A percentile compares a stretch with the other conserved stretches of the same genome.
Evolutionary conservation across 1,140 invertebrate genomes (phyloP).

Genomic region (Capitella teleta): DNA sequence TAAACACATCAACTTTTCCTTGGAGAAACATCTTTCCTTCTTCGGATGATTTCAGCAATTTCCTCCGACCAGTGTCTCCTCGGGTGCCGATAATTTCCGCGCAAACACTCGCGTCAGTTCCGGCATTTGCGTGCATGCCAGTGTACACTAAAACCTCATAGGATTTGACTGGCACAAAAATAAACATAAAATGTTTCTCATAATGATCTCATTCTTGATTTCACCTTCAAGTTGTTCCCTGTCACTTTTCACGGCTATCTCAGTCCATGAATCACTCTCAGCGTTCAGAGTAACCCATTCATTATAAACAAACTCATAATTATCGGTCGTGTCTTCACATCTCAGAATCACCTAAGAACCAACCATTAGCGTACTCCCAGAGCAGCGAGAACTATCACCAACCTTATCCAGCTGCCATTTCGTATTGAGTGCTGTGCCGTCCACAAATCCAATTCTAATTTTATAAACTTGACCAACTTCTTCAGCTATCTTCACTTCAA

Average conservation of each 20-base stretch:
- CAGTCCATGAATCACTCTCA: slow-evolving; percentile 23
- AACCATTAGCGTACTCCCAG: slow-evolving; percentile 22
- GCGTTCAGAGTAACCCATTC: no score
- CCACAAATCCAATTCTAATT: slow-evolving; percentile 29
- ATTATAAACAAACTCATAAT: no score
- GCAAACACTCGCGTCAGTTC: background rate
- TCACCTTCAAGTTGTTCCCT: background rate
- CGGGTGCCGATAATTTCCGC: background rate
- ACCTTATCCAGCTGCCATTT: no score
- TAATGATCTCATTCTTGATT: background rate
- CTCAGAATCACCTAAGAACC: no score
- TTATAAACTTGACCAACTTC: slow-evolving; percentile 28
- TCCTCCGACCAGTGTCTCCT: background rate
- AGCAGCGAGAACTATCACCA: slow-evolving; percentile 19
- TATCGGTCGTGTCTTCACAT: no score
- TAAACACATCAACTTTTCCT: no score
- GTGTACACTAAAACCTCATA: background rate
- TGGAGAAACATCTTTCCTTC: no score
- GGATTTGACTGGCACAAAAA: background rate
- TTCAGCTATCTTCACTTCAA: slow-evolving; percentile 23
- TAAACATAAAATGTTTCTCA: background rate
- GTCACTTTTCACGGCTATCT: slow-evolving; percentile 19
- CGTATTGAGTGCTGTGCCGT: no score
- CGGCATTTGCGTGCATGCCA: background rate
- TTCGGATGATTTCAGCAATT: no score